These are phyloP conservation scores for Streptopelia turtur DNA, from an alignment of 2,797 vertebrate species.

Conservation along the genomic window DNA sequence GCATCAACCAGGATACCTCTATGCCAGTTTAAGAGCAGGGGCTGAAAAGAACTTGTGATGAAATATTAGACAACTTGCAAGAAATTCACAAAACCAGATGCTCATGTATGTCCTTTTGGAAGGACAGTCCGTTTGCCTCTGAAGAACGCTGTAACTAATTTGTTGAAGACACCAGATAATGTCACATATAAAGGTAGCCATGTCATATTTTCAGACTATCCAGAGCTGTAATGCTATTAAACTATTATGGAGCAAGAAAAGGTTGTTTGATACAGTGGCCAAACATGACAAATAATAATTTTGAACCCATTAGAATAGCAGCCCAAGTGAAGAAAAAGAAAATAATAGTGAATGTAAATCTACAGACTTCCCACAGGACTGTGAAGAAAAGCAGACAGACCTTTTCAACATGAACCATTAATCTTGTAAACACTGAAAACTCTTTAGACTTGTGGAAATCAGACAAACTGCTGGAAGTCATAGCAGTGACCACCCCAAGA, in stretches of 20 bases:
- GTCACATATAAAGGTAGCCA: neutral
- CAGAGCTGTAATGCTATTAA: neutral
- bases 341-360: neutral
- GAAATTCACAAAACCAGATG: constrained; percentile 51
- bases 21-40: neutral
- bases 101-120: neutral
- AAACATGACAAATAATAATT: neutral
- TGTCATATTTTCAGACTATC: neutral
- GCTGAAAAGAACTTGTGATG: constrained; percentile 45
- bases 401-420: neutral
- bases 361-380: neutral
- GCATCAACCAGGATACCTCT: neutral
- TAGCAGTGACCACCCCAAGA: neutral
- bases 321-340: neutral
- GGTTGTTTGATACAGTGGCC: neutral
- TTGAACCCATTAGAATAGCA: neutral
- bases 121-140: neutral
- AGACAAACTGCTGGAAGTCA: neutral
- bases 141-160: constrained; percentile 26
- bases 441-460: neutral
- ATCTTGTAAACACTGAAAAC: neutral
- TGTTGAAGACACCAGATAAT: constrained; percentile 33
- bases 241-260: neutral
- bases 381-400: neutral
- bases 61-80: constrained; percentile 61